A percentile compares a stretch with the other conserved stretches of the same genome.
phyloP scores from a whole-genome alignment of 2,113 vertebrate genomes.

The Lasiurus borealis region DNA sequence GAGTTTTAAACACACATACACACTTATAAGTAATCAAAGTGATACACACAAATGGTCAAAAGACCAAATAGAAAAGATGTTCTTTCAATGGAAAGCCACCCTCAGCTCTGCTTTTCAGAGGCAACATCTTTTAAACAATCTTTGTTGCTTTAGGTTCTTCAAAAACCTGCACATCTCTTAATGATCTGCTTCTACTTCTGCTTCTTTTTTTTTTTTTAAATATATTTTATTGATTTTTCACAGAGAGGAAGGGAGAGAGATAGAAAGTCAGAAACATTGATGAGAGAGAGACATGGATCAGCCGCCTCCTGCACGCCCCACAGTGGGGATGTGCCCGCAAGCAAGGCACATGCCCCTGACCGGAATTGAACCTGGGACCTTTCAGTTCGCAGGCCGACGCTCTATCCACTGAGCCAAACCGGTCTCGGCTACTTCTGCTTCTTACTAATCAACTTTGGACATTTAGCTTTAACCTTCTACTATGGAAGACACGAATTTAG shows the following conservation, averaged over 20 bases:
- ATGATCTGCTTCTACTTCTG: neutral
- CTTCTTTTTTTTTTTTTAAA: too few species aligned
- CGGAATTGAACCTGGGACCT: too few species aligned
- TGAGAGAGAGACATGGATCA: too few species aligned
- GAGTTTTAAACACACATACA: neutral
- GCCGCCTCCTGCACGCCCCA: too few species aligned
- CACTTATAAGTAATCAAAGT: neutral
- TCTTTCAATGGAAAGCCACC: neutral
- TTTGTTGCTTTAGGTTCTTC: neutral
- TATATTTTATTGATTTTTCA: too few species aligned
- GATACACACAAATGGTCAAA: neutral
- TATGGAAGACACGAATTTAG: neutral
- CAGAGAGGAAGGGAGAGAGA: too few species aligned
- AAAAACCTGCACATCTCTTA: neutral
- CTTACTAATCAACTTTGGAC: neutral
- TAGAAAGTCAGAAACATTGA: too few species aligned
- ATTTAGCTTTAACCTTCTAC: neutral
- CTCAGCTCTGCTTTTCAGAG: neutral
- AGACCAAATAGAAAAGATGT: neutral
- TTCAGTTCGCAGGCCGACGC: too few species aligned
- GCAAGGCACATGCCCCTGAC: too few species aligned
- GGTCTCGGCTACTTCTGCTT: constrained; percentile 11
- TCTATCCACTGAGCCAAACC: too few species aligned
- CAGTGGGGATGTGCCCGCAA: too few species aligned
- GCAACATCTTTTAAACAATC: neutral